Evolutionary conservation across 2,888 invertebrate genomes (phyloP), one percentile per base, ranked within the genome.

Genomic region (Nemoura dubitans): DNA sequence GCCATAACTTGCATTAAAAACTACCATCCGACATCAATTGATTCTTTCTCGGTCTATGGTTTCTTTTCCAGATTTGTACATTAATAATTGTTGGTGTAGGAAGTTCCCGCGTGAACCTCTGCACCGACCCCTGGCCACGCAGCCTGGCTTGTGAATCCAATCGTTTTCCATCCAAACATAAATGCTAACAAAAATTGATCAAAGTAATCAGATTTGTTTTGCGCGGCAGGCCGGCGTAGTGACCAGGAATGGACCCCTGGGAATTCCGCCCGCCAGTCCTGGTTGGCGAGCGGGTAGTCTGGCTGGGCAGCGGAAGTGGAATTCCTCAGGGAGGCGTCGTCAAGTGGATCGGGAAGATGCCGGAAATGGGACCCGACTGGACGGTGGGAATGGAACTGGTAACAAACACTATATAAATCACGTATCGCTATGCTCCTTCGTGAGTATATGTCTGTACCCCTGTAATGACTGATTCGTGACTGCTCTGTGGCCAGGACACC

Each of bases 301-400:
- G 93, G 93, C 90, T 92, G 29, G 90, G 90, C 26, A 89, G 90
- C 85, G 92, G 92, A 87, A 92, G 92, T 89, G 89, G 90, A 59
- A 91, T 92, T 14, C 92, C 93, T 0, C 92, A 93, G 89, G 89
- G 90, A 88, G 93, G 93, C 21, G 90, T 90, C 0, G 92, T 93
- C 26, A 91, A 91, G 88, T 93, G 93, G 93, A 91, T 93, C 80
- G 93, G 93, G 0, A 90, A 90, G 59, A 90, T 93, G 30, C 92
- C 92, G 5, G 92, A 92, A 88, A 91, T 91, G 86, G 91, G 92
- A 27, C 89, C 89, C 16, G 89, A 89, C 86, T 91, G 91, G 90
- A 92, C 93, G 88, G 92, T 93, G 86, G 93, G 94, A 30, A 91
- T 94, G 1, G 93, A 93, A 90, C 92, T 93, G 91, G 93, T 93